Percentiles rank a stretch among this genome's conserved stretches.
These are phyloP conservation scores for Ptilonorhynchus violaceus DNA, from an alignment of 2,113 vertebrate species.

Conservation along the genomic window DNA sequence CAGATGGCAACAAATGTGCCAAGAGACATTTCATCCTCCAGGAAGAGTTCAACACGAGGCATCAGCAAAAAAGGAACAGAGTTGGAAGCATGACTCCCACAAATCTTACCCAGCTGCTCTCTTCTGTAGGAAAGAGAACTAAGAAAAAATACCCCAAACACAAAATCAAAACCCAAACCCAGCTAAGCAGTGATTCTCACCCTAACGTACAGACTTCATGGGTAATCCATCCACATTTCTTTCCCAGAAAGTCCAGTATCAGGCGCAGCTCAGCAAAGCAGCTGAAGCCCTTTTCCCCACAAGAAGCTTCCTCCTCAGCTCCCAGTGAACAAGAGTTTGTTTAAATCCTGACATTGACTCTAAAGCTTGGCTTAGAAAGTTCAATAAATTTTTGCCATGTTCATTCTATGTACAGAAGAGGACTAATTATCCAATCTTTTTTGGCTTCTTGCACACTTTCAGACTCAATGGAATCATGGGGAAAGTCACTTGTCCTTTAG, in stretches of 20 bases:
- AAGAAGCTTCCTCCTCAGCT: not conserved
- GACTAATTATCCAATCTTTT: not conserved
- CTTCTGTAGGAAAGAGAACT: not conserved
- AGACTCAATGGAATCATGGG: not conserved
- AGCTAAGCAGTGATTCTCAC: not conserved
- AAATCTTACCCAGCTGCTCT: constrained; percentile 5
- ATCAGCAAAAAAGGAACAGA: constrained; percentile 51
- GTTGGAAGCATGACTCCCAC: not conserved
- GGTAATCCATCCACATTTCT: not conserved
- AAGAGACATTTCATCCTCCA: constrained; percentile 47
- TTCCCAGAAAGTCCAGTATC: not conserved
- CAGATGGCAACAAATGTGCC: constrained; percentile 56
- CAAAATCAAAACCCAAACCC: not conserved
- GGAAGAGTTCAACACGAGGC: constrained; percentile 34
- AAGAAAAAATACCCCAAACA: not conserved
- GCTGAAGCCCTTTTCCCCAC: not conserved
- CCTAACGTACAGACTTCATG: rapidly evolving
- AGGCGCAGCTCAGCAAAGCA: not conserved
- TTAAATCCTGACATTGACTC: not conserved
- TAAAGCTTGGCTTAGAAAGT: not conserved
- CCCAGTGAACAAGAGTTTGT: not conserved
- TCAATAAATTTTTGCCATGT: not conserved
- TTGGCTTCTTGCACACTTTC: not conserved
- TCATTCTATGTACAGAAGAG: not conserved
- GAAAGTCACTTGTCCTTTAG: not conserved